Conservation (phyloP, 2,113 vertebrate genomes). For the Pipra filicauda region DNA sequence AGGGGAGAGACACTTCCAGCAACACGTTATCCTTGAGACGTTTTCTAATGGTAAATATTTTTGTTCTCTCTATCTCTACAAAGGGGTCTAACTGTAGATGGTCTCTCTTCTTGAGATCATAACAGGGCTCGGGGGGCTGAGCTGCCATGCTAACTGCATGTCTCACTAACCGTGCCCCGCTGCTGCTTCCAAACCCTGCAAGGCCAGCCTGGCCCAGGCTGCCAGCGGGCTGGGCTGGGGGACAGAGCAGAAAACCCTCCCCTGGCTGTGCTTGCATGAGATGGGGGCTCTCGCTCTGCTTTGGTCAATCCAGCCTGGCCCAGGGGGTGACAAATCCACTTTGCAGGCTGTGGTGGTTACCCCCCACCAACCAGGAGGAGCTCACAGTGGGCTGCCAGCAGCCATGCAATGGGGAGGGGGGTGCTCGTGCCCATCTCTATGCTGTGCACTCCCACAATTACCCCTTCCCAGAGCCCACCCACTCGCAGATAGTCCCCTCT, state of each 20-base stretch:
- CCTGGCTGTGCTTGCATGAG: slow-evolving; percentile 28
- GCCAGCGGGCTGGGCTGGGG: neutral
- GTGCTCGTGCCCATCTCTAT: neutral
- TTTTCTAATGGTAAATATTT: slow-evolving; percentile 99
- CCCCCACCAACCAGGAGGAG: neutral
- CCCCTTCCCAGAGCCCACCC: neutral
- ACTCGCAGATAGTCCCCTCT: accelerated
- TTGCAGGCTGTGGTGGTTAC: neutral
- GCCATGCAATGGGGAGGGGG: neutral
- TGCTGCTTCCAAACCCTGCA: neutral
- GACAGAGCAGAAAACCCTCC: neutral
- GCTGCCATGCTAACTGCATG: slow-evolving; percentile 73
- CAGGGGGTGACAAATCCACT: neutral
- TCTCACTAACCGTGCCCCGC: slow-evolving; percentile 20
- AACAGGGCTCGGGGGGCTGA: slow-evolving; percentile 52
- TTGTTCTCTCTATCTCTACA: slow-evolving; percentile 71
- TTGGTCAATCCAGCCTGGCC: neutral
- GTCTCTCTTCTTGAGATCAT: slow-evolving; percentile 57
- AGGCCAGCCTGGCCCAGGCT: neutral
- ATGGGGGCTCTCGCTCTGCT: neutral
- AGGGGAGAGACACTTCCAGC: slow-evolving; percentile 94
- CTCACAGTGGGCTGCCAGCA: neutral
- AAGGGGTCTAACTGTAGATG: slow-evolving; percentile 50
- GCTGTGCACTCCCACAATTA: neutral
- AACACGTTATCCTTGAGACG: slow-evolving; percentile 88